A percentile compares a stretch with the other conserved stretches of the same genome.
Evolutionary conservation across 2,888 invertebrate species (phyloP).

Genomic region (Metallyticus violacea): DNA sequence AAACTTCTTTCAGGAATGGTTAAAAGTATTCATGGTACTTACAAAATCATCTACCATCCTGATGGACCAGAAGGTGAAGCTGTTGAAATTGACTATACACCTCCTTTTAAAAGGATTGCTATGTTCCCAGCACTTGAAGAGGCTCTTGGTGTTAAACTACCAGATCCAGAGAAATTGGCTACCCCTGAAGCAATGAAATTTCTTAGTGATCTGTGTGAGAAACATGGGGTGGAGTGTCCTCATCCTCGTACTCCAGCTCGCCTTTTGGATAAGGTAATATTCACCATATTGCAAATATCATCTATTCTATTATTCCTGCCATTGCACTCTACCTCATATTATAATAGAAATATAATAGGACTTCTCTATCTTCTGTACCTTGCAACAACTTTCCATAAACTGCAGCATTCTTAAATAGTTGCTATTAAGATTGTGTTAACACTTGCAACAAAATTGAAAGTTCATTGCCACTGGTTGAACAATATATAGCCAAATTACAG

Average conservation of each 20-base stretch:
- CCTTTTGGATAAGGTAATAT: conserved; percentile 86
- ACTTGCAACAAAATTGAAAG: no score
- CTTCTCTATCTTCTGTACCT: no score
- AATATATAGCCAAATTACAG: no score
- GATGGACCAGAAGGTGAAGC: conserved; percentile 81
- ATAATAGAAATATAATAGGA: no score
- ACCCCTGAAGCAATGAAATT: conserved; percentile 69
- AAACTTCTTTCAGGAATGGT: conserved; percentile 81
- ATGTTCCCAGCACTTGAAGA: conserved; percentile 92
- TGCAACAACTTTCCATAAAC: no score
- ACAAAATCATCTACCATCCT: conserved; percentile 88
- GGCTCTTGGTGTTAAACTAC: conserved; percentile 70
- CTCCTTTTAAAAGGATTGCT: conserved; percentile 88
- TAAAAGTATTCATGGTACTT: conserved; percentile 82
- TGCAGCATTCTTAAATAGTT: no score
- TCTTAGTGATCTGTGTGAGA: conserved; percentile 76
- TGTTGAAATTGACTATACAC: conserved; percentile 92
- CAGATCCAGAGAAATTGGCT: conserved; percentile 64
- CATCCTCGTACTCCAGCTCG: conserved; percentile 89
- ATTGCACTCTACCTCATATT: no score
- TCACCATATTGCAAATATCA: no score
- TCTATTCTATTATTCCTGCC: no score
- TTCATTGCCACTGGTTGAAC: no score
- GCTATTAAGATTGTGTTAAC: no score
- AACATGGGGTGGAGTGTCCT: conserved; percentile 89